Conservation (phyloP, 2,797 vertebrate species). For the Characodon lateralis region DNA sequence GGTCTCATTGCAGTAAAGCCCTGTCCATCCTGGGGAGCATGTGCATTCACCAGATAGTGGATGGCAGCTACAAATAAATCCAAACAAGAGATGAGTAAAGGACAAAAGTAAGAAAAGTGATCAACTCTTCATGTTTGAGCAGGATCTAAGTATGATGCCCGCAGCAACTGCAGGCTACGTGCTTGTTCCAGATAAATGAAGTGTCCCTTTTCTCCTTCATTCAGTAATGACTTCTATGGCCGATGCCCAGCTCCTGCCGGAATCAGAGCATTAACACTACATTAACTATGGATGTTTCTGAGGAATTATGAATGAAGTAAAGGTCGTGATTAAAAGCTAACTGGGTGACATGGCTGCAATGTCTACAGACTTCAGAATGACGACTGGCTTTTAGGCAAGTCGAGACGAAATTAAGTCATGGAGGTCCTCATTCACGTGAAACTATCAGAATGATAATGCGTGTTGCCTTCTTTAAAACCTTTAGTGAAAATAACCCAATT, state of each 20-base stretch:
- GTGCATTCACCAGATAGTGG: slow-evolving; percentile 95
- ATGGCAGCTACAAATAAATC: slow-evolving; percentile 86
- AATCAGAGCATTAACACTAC: slow-evolving; percentile 81
- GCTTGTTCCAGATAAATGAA: slow-evolving; percentile 69
- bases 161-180: slow-evolving; percentile 44
- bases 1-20: slow-evolving; percentile 94
- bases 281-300: slow-evolving; percentile 79
- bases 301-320: slow-evolving; percentile 83
- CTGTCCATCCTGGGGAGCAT: slow-evolving; percentile 93
- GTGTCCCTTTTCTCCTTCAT: slow-evolving; percentile 74
- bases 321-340: slow-evolving; percentile 79
- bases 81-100: slow-evolving; percentile 59
- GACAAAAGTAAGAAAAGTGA: slow-evolving; percentile 39
- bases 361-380: slow-evolving; percentile 75
- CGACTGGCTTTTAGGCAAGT: slow-evolving; percentile 54
- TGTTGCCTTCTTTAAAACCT: slow-evolving; percentile 17
- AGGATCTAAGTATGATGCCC: slow-evolving; percentile 61
- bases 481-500: not conserved
- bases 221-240: slow-evolving; percentile 75
- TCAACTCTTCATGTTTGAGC: slow-evolving; percentile 56
- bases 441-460: slow-evolving; percentile 27
- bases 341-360: slow-evolving; percentile 70
- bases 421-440: slow-evolving; percentile 43
- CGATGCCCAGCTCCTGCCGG: slow-evolving; percentile 59
- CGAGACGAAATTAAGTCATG: slow-evolving; percentile 49